Conservation (phyloP, 2,113 vertebrate genomes). For the Pyxicephalus adspersus region DNA sequence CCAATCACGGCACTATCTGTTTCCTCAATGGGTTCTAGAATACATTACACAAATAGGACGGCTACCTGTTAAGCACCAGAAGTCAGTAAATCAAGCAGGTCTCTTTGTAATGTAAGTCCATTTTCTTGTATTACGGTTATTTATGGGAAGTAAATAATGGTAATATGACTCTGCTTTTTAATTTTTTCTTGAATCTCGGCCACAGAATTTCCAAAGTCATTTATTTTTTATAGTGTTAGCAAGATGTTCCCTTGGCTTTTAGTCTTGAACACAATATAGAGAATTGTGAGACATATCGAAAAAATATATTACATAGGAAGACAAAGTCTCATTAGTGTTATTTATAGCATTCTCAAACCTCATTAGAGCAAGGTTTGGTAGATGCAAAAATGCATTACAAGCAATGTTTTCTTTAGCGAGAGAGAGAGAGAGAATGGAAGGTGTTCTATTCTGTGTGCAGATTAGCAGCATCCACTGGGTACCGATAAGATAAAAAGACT, state of each 20-base stretch:
- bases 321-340: slow-evolving; percentile 84
- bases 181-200: slow-evolving; percentile 69
- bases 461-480: slow-evolving; percentile 69
- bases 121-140: slow-evolving; percentile 74
- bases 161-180: slow-evolving; percentile 75
- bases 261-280: slow-evolving; percentile 73
- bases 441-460: slow-evolving; percentile 78
- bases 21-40: slow-evolving; percentile 30
- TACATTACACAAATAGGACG: slow-evolving; percentile 30
- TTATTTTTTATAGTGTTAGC: slow-evolving; percentile 81
- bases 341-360: slow-evolving; percentile 81
- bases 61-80: slow-evolving; percentile 60
- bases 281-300: slow-evolving; percentile 81
- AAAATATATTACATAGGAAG: slow-evolving; percentile 80
- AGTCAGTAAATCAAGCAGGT: slow-evolving; percentile 64
- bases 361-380: slow-evolving; percentile 80
- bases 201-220: slow-evolving; percentile 81
- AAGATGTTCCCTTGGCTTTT: slow-evolving; percentile 72
- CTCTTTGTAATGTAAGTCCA: slow-evolving; percentile 75
- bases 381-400: slow-evolving; percentile 79
- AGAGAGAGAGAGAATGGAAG: slow-evolving; percentile 70
- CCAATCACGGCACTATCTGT: slow-evolving; percentile 30
- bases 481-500: slow-evolving; percentile 74
- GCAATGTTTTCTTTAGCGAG: slow-evolving; percentile 67
- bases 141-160: slow-evolving; percentile 76